Percentiles rank a stretch among this genome's conserved stretches.
phyloP scores from a whole-genome alignment of 2,113 vertebrate genomes.

The Hoplias malabaricus region DNA sequence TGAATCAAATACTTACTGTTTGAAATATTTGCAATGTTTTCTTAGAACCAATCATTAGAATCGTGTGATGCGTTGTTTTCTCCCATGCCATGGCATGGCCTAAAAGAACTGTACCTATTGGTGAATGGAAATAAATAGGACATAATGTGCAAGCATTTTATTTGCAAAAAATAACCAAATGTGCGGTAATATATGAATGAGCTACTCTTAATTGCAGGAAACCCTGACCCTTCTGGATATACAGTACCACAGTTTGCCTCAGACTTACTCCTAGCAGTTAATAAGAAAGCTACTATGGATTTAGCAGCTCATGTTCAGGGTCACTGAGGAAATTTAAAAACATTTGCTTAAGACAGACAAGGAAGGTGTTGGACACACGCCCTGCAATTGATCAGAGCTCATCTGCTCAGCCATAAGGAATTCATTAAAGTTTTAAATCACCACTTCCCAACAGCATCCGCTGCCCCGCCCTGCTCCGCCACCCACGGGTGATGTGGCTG shows the following conservation, averaged over 20 bases:
- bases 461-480: neutral
- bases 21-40: no score
- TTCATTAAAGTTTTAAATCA: slow-evolving; percentile 50
- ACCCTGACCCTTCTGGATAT: neutral
- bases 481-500: slow-evolving; percentile 45
- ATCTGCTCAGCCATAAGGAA: slow-evolving; percentile 19
- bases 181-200: neutral
- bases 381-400: slow-evolving; percentile 2
- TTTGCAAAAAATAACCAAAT: no score
- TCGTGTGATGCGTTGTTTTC: no score
- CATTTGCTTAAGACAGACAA: slow-evolving; percentile 10
- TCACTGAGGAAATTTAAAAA: slow-evolving; percentile 15
- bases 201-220: neutral
- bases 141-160: no score
- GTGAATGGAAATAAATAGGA: no score
- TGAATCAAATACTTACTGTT: no score
- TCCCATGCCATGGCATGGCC: no score
- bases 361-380: neutral
- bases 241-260: neutral
- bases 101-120: no score
- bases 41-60: no score
- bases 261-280: slow-evolving; percentile 11
- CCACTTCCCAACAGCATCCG: neutral
- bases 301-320: neutral
- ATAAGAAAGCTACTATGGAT: slow-evolving; percentile 20